Conservation (phyloP, 2,888 invertebrate species). For the Noctua janthe region DNA sequence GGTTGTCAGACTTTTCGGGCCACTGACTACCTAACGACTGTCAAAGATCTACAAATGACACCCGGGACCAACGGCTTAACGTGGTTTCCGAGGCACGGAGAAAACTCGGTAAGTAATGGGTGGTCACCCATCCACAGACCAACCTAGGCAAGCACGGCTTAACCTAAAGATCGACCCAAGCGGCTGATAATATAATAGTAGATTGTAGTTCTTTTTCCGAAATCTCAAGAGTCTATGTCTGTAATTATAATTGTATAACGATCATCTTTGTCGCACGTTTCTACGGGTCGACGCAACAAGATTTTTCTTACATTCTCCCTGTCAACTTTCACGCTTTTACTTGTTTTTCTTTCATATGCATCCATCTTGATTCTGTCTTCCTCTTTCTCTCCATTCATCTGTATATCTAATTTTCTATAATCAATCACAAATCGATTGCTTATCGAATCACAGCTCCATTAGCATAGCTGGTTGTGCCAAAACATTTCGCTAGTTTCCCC, state of each 20-base stretch:
- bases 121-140: too few species aligned
- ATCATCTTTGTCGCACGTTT: neutral
- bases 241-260: too few species aligned
- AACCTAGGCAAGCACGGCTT: too few species aligned
- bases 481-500: conserved; percentile 16
- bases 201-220: too few species aligned
- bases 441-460: conserved; percentile 3
- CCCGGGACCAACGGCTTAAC: too few species aligned
- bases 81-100: too few species aligned
- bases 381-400: neutral
- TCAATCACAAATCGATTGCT: neutral
- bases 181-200: neutral
- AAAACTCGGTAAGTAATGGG: too few species aligned
- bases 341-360: neutral
- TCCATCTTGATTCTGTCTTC: neutral
- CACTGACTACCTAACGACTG: too few species aligned
- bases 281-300: neutral
- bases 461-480: conserved; percentile 4
- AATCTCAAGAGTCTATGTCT: too few species aligned
- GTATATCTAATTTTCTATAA: neutral
- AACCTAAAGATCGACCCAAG: too few species aligned
- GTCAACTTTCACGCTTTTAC: neutral
- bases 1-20: too few species aligned
- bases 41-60: too few species aligned
- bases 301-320: neutral